phyloP scores from a whole-genome alignment of 2,797 vertebrate genomes.

The Phrynocephalus vlangalii region DNA sequence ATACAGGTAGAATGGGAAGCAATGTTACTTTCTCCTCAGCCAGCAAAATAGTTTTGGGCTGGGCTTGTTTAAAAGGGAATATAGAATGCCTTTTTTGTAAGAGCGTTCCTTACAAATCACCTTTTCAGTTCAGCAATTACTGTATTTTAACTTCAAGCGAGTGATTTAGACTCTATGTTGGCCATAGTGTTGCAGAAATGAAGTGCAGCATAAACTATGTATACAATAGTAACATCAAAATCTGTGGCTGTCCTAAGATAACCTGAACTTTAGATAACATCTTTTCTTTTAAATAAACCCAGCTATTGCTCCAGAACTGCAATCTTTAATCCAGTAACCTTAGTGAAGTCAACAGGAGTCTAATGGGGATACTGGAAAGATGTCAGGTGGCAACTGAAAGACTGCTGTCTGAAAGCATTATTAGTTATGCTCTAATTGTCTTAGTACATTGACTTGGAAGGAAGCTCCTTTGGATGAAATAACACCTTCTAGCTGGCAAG shows the following conservation, averaged over 20 bases:
- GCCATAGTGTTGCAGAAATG: neutral
- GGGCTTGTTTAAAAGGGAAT: neutral
- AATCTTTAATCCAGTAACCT: neutral
- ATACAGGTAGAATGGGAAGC: neutral
- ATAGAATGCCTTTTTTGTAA: neutral
- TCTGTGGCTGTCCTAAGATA: neutral
- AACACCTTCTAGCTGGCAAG: neutral
- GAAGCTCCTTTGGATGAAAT: constrained; percentile 2
- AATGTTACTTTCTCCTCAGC: neutral
- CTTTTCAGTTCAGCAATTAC: neutral
- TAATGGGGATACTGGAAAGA: neutral
- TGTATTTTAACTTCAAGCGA: neutral
- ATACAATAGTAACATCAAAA: neutral
- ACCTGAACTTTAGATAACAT: neutral
- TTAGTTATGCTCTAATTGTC: constrained; percentile 23
- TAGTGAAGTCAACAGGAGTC: neutral
- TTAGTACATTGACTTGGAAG: constrained; percentile 22
- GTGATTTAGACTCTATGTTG: neutral
- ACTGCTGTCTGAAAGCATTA: constrained; percentile 6
- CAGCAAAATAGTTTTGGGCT: neutral
- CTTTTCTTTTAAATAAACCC: neutral
- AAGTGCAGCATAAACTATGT: neutral
- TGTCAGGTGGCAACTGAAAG: constrained; percentile 7
- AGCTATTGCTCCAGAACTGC: neutral
- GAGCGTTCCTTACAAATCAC: neutral